Evolutionary conservation across 2,888 invertebrate species (phyloP).

Genomic region (Bembecia ichneumoniformis): DNA sequence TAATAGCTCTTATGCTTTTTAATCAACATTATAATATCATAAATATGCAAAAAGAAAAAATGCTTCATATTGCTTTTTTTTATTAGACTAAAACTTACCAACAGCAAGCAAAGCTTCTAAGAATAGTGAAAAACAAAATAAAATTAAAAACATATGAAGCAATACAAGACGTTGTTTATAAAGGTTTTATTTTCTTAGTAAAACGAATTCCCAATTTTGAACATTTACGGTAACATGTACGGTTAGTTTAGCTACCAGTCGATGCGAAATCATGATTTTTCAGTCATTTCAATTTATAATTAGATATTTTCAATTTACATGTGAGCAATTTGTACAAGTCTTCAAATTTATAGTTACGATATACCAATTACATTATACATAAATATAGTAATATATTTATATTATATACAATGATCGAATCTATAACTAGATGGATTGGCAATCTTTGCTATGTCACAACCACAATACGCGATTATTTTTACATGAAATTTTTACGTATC

Average conservation of each 20-base stretch:
- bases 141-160: too few species aligned
- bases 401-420: slow-evolving; percentile 45
- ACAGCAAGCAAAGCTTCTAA: too few species aligned
- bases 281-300: slow-evolving; percentile 49
- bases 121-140: too few species aligned
- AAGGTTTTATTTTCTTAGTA: too few species aligned
- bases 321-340: slow-evolving; percentile 71
- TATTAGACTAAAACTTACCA: too few species aligned
- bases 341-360: slow-evolving; percentile 59
- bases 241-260: slow-evolving; percentile 54
- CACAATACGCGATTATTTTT: slow-evolving; percentile 57
- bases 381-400: slow-evolving; percentile 19
- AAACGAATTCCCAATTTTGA: too few species aligned
- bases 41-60: too few species aligned
- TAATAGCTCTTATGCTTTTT: too few species aligned
- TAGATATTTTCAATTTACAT: slow-evolving; percentile 41
- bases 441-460: slow-evolving; percentile 68
- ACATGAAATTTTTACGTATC: neutral
- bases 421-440: slow-evolving; percentile 58
- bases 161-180: too few species aligned
- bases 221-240: too few species aligned
- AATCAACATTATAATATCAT: too few species aligned
- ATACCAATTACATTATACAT: slow-evolving; percentile 21
- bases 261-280: slow-evolving; percentile 59
- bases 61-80: too few species aligned